Evolutionary conservation across 2,888 invertebrate genomes (phyloP).

Genomic region (Eupithecia pulchellata): DNA sequence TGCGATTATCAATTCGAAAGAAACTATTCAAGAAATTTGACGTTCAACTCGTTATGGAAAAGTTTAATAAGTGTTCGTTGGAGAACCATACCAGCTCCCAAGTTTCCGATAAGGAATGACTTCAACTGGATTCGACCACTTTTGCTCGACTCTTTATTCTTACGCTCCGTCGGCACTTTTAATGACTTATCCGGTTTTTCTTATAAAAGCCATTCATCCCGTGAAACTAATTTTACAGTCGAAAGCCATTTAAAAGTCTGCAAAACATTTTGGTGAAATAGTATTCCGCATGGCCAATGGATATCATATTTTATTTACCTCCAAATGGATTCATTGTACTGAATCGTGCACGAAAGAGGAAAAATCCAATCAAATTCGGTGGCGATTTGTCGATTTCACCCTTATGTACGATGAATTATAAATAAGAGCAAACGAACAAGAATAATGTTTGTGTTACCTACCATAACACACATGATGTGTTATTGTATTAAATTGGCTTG

Average conservation of each 20-base stretch:
- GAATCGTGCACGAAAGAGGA: conserved; percentile 45
- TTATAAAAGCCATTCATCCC: conserved; percentile 47
- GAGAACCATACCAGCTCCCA: conserved; percentile 71
- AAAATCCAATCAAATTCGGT: conserved; percentile 72
- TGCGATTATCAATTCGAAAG: conserved; percentile 50
- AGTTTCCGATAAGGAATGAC: conserved; percentile 73
- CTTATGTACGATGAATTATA: conserved; percentile 67
- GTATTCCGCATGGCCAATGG: neutral
- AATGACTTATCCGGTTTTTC: conserved; percentile 79
- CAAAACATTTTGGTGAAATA: conserved; percentile 2
- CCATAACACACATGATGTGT: conserved; percentile 67
- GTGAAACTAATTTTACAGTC: conserved; percentile 52
- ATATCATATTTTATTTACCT: conserved; percentile 28
- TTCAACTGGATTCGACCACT: conserved; percentile 72
- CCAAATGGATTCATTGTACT: conserved; percentile 56
- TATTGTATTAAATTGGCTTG: conserved; percentile 76
- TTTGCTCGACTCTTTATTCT: conserved; percentile 69
- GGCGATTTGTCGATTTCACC: conserved; percentile 60
- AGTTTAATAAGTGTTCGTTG: conserved; percentile 75
- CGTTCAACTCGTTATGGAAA: conserved; percentile 67
- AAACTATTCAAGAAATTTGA: conserved; percentile 65
- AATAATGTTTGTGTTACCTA: conserved; percentile 60
- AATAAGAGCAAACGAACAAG: conserved; percentile 66
- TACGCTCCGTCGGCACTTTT: conserved; percentile 79
- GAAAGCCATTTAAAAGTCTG: conserved; percentile 19